Conservation (phyloP, 2,113 vertebrate genomes). For the Macrotus californicus region DNA sequence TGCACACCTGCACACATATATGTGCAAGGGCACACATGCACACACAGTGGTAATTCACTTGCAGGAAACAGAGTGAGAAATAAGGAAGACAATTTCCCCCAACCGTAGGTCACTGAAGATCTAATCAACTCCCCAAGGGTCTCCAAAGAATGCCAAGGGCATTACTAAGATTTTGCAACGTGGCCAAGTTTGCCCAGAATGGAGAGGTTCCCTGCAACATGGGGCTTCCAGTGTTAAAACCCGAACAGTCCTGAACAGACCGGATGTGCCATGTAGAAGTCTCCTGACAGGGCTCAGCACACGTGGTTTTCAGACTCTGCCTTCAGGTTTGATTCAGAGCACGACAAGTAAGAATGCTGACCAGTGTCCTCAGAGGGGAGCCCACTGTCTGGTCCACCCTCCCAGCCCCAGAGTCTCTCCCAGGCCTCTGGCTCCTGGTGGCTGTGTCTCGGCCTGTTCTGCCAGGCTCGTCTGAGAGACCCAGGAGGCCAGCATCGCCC, state of each 20-base stretch:
- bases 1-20: rapidly evolving
- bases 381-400: background rate
- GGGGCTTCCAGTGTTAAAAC: background rate
- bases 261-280: background rate
- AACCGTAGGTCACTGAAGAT: background rate
- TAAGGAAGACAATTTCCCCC: background rate
- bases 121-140: background rate
- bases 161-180: background rate
- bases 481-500: background rate
- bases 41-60: background rate
- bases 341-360: background rate
- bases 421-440: background rate
- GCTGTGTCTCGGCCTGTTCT: background rate
- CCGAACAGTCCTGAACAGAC: background rate
- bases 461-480: background rate
- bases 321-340: background rate
- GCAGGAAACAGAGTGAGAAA: background rate
- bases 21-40: rapidly evolving
- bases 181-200: background rate
- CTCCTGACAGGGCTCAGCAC: background rate
- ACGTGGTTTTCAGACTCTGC: background rate
- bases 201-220: background rate
- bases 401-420: background rate
- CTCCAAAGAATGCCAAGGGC: background rate
- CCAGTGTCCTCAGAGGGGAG: background rate